Evolutionary conservation across 2,797 vertebrate species (phyloP), one percentile per base, ranked within the genome.

Genomic region (Leptatherina wallacei): DNA sequence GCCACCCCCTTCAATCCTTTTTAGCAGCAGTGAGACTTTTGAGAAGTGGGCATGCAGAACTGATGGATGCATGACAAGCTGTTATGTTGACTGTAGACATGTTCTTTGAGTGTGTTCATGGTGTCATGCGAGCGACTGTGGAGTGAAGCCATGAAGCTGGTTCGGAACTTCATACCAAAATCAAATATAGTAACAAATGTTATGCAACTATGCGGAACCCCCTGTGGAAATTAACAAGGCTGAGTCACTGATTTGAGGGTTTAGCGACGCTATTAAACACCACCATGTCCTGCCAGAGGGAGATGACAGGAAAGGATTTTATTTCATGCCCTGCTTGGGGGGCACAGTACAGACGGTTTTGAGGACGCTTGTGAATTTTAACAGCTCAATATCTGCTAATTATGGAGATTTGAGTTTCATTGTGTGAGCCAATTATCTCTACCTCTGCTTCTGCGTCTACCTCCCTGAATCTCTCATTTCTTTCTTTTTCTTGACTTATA

Each of bases 291-390:
- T 9, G 36, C 83, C 71, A 61, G 49, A 69, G 71, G 52, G 63
- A 69, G 78, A 75, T 61, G 79, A 74, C 33, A 57, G 68, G 65
- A 74, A 30, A 44, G 64, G 69, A 84, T 90, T 86, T 82, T 1
- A 85, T 89, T 88, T 86, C 73, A 86, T 69, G 36, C 63, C 52
- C 65, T 81, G 59, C 73, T 73, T 60, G 38, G 70, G 73, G 65
- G 69, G 73, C 61, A 66, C 57, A 65, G 63, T 54, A 68, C 65
- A 38, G 35, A 65, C 27, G 22, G 35, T 54, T 73, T 56, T 20
- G 38, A 60, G 56, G 63, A 61, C 68, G 47, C 61, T 80, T 77
- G 47, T 74, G 61, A 65, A 33, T 75, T 83, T 75, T 57, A 80
- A 65, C 58, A 81, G 49, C 73, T 71, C 66, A 68, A 61, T 71